Conservation (phyloP, 2,888 invertebrate genomes). For the Cryptus viduatorius region DNA sequence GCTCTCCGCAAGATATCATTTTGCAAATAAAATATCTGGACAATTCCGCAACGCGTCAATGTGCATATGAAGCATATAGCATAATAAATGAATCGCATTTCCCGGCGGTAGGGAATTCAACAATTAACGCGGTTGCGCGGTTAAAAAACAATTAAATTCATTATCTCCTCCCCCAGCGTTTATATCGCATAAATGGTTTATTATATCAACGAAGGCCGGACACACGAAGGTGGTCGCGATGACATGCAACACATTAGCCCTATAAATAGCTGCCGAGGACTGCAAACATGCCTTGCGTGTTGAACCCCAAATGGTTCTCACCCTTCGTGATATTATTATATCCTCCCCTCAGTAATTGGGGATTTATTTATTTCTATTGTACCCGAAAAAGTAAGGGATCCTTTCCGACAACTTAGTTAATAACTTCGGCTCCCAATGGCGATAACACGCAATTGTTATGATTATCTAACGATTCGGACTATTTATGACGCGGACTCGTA, state of each 20-base stretch:
- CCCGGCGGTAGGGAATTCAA: not conserved
- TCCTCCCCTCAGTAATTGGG: conserved; percentile 3
- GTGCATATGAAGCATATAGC: not conserved
- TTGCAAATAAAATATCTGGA: too few relatives aligned
- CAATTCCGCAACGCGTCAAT: too few relatives aligned
- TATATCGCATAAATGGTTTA: conserved; percentile 37
- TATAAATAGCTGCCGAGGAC: conserved; percentile 41
- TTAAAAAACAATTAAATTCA: conserved; percentile 53
- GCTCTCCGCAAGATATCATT: too few relatives aligned
- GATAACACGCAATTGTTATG: too few relatives aligned
- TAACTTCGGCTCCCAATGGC: too few relatives aligned
- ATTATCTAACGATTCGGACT: too few relatives aligned
- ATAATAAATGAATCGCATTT: not conserved
- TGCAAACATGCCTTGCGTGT: conserved; percentile 39
- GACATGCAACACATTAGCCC: conserved; percentile 53
- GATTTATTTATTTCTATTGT: too few relatives aligned
- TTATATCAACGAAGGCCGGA: conserved; percentile 36
- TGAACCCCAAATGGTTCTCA: not conserved
- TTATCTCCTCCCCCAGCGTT: conserved; percentile 17
- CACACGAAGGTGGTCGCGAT: conserved; percentile 62
- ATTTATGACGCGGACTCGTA: too few relatives aligned
- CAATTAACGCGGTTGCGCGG: not conserved
- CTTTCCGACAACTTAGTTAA: too few relatives aligned
- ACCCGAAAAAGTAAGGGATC: too few relatives aligned
- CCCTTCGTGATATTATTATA: too few relatives aligned